Evolutionary conservation across 2,797 vertebrate genomes (phyloP), one percentile per base, ranked within the genome.

Genomic region (Danio albolineatus): DNA sequence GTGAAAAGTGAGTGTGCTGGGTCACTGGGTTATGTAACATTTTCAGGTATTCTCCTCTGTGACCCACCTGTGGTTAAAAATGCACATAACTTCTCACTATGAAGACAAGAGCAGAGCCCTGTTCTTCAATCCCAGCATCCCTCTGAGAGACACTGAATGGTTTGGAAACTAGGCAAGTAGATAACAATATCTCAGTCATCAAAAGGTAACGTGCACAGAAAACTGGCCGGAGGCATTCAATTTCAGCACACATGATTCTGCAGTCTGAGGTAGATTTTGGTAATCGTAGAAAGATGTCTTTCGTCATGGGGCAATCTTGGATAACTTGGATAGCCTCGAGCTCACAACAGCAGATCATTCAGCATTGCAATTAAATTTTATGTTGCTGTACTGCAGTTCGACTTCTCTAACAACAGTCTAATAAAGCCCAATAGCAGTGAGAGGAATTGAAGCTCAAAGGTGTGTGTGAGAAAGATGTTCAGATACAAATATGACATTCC

Each of bases 21-120:
- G n/a, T n/a, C n/a, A n/a, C n/a, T n/a, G n/a, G 89, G 86, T 91
- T 89, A 85, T 87, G 89, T 92, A 90, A 93, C 93, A 93, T 88
- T 87, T 79, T 89, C 86, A 87, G 90, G 86, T 91, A 87, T 54
- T 82, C 73, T 41, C 83, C 88, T 84, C 84, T 81, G 89, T 87
- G 90, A 91, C 91, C 79, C 92, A 93, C 92, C 91, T 92, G 91
- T 89, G 88, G 88, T 81, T 74, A 82, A 74, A 21, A 59, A 77
- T 10, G 10, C n/a, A n/a, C n/a, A n/a, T n/a, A n/a, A n/a, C n/a
- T n/a, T n/a, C n/a, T n/a, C n/a, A 46, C 57, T 44, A 73, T 57
- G 56, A 56, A 79, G 56, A 66, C n/a, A 17, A 57, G 28, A 57
- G n/a, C 16, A 28, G 21, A 28, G 41, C 53, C 21, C n/a, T 41